Conservation (phyloP, 1,140 invertebrate species). For the Scaptomyza montana region DNA sequence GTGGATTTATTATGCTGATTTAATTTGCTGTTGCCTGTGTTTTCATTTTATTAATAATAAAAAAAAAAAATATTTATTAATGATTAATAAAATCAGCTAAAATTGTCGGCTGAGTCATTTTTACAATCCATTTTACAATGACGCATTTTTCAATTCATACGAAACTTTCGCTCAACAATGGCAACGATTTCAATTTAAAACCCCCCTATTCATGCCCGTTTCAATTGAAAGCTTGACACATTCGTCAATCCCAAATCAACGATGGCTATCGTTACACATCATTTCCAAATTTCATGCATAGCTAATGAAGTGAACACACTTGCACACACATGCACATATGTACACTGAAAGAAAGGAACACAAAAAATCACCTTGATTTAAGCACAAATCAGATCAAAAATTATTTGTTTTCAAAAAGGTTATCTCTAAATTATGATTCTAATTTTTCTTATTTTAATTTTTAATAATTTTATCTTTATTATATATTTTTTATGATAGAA, state of each 20-base stretch:
- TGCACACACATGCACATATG: not conserved
- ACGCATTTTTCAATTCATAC: slow-evolving; percentile 24
- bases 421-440: too few relatives aligned
- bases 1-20: slow-evolving; percentile 72
- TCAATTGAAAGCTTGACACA: not conserved
- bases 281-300: slow-evolving; percentile 68
- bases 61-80: slow-evolving; percentile 60
- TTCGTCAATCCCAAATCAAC: slow-evolving; percentile 29
- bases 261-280: slow-evolving; percentile 45
- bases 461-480: too few relatives aligned
- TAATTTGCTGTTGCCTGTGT: slow-evolving; percentile 60
- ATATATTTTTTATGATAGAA: too few relatives aligned
- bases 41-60: slow-evolving; percentile 63
- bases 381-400: too few relatives aligned
- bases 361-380: not conserved
- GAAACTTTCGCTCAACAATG: slow-evolving; percentile 1
- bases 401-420: too few relatives aligned
- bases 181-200: slow-evolving; percentile 11
- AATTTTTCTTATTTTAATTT: too few relatives aligned
- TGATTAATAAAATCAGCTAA: slow-evolving; percentile 54
- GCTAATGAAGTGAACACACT: slow-evolving; percentile 38
- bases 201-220: not conserved
- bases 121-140: not conserved
- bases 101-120: slow-evolving; percentile 41
- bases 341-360: not conserved